phyloP scores from a whole-genome alignment of 2,113 vertebrate species.

The Istiophorus platypterus region DNA sequence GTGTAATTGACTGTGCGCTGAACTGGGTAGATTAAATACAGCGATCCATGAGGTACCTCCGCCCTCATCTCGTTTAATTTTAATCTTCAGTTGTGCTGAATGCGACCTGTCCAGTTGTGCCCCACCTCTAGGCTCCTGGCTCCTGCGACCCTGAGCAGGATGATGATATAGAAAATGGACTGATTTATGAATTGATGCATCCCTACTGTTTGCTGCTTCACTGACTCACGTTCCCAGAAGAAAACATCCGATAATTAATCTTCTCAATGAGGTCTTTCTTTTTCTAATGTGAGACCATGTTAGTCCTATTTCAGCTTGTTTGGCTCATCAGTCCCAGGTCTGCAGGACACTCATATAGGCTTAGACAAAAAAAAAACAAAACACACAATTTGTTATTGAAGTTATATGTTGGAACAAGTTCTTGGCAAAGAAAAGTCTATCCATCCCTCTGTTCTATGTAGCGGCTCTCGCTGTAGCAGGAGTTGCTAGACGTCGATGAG shows the following conservation, averaged over 20 bases:
- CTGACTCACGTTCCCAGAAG: neutral
- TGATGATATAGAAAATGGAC: neutral
- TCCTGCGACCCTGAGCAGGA: neutral
- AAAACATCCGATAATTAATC: neutral
- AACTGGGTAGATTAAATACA: too few species aligned
- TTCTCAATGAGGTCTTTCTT: neutral
- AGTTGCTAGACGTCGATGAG: neutral
- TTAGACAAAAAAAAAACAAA: neutral
- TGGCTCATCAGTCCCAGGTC: neutral
- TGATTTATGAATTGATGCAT: neutral
- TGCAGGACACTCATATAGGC: neutral
- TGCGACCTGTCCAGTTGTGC: neutral
- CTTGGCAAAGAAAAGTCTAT: neutral
- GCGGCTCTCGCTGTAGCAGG: neutral
- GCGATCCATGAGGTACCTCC: neutral
- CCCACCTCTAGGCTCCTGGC: neutral
- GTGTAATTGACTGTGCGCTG: neutral
- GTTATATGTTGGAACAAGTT: neutral
- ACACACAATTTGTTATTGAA: neutral
- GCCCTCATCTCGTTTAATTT: neutral
- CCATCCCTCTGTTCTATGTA: neutral
- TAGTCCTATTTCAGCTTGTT: neutral
- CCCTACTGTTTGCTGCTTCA: too few species aligned
- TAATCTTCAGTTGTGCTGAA: too few species aligned
- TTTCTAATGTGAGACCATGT: neutral